Evolutionary conservation across 2,797 vertebrate species (phyloP).

Genomic region (Pygocentrus nattereri): DNA sequence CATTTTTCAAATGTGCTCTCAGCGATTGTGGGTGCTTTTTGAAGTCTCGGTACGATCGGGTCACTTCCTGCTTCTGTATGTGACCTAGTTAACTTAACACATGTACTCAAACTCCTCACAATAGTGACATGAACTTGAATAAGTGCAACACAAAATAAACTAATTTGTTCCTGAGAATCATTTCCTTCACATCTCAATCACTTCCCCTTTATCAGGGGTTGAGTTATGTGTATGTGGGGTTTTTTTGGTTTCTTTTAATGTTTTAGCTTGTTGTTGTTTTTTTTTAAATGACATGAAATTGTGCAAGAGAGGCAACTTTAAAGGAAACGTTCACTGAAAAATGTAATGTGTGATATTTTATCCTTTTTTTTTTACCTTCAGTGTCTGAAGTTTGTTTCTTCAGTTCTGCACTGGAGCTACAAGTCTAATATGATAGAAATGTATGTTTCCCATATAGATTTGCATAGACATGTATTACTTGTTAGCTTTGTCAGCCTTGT

Average conservation of each 20-base stretch:
- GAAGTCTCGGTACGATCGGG: conserved; percentile 5
- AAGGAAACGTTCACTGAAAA: too few relatives aligned
- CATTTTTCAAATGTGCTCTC: conserved; percentile 32
- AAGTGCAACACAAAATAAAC: not conserved
- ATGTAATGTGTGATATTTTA: not conserved
- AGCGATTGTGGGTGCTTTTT: conserved; percentile 29
- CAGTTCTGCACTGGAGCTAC: not conserved
- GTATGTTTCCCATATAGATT: not conserved
- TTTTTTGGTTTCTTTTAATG: too few relatives aligned
- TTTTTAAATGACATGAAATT: not conserved
- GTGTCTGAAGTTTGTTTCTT: not conserved
- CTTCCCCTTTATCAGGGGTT: not conserved
- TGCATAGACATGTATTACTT: not conserved
- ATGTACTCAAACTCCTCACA: not conserved
- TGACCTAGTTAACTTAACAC: conserved; percentile 40
- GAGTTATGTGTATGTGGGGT: not conserved
- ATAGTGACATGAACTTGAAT: not conserved
- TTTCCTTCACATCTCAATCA: too few relatives aligned
- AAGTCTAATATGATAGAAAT: too few relatives aligned
- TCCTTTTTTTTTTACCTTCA: not conserved
- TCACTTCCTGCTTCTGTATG: conserved; percentile 49
- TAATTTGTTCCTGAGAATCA: not conserved
- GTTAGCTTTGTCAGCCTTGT: not conserved
- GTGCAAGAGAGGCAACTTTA: too few relatives aligned
- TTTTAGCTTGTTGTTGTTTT: not conserved